Base-by-base conservation (phyloP, 2,888 invertebrate genomes). In the Bombyx huttoni region DNA sequence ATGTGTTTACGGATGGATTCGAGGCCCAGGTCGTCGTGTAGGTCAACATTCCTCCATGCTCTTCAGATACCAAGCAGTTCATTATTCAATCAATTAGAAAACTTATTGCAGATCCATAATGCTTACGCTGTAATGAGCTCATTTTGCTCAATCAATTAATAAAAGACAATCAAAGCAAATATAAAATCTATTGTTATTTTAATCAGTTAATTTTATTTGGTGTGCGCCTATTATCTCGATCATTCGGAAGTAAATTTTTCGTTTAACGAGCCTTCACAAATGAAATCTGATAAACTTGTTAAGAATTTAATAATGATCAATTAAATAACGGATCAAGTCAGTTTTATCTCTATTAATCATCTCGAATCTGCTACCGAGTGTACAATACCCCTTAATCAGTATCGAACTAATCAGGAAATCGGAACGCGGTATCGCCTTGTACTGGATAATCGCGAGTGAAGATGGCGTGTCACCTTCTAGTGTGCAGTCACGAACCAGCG, bases 391-490 rank as follows among this genome's bases (percentile, higher is more conserved):
- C 47, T 48, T 48, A 51, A 51, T 46, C 53, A 34, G 49, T 49
- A 53, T 53, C 49, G 47, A 47, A 51, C 51, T 53, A 51, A 72
- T 75, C 74, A 70, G 71, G 71, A 78, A 85, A 84, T 74, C 73
- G 71, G 80, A 70, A 75, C 78, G 65, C 64, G 57, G 63, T 70
- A 69, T 74, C 65, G 73, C 84, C 85, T 87, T 84, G 85, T 84
- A 72, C 85, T 64, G 72, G 77, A 79, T 82, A 74, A 70, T 68
- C 63, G 59, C 60, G 63, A 68, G 66, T 79, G 70, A 75, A 75
- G 78, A 77, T 86, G 73, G 83, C 87, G 82, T 86, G 86, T 82
- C 80, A 73, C 73, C 66, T 64, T 59, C 60, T 68, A 73, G 69
- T 65, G 75, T 72, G 65, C 72, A 72, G 78, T 85, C 85, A 85